These are phyloP conservation scores for Cyclura pinguis DNA, from an alignment of 2,797 vertebrate genomes.

Conservation along the genomic window DNA sequence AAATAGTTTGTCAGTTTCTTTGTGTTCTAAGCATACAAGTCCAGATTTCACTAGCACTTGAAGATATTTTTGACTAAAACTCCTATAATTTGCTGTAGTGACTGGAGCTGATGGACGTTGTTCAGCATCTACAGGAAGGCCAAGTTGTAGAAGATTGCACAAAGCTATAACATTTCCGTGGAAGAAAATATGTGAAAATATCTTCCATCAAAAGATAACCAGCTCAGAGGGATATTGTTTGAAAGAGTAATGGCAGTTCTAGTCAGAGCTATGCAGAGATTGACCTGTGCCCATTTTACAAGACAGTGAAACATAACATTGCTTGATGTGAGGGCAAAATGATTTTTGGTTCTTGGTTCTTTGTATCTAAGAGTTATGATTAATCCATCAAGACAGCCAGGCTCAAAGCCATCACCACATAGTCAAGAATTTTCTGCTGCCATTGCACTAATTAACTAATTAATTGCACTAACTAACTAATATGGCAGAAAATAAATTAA, in stretches of 20 bases:
- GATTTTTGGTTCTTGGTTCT: neutral
- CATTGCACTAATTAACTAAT: neutral
- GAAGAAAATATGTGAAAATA: neutral
- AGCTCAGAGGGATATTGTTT: neutral
- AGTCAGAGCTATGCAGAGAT: fast-evolving
- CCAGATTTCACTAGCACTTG: too few species aligned
- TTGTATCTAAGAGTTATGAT: neutral
- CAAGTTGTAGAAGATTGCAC: too few species aligned
- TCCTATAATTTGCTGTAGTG: neutral
- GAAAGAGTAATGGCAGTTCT: neutral
- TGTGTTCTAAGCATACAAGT: neutral
- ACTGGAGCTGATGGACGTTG: neutral
- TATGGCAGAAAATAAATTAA: neutral
- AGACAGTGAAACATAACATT: neutral
- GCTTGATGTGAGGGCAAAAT: neutral
- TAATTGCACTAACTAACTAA: neutral
- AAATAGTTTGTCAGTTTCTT: too few species aligned
- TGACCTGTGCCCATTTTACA: fast-evolving
- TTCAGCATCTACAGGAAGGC: neutral
- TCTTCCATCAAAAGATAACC: neutral
- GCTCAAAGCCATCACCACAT: neutral
- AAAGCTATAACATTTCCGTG: neutral
- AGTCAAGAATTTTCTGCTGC: neutral
- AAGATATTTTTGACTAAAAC: too few species aligned
- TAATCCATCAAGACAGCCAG: neutral